Evolutionary conservation across 2,113 vertebrate species (phyloP).

Genomic region (Rattus norvegicus): DNA sequence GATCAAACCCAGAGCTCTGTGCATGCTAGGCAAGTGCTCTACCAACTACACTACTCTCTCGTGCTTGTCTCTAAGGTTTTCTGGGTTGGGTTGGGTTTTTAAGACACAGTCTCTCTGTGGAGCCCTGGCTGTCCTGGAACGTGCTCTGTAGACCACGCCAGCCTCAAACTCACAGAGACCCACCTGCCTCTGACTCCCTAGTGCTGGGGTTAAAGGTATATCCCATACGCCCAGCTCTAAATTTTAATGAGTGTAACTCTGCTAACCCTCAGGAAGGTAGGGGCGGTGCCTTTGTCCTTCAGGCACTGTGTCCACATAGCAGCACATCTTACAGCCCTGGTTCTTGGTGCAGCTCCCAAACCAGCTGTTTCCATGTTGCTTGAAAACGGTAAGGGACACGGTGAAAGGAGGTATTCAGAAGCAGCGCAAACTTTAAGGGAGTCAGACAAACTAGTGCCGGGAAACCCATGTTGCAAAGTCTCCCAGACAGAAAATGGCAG

Average conservation of each 20-base stretch:
- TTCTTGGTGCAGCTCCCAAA: background rate
- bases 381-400: background rate
- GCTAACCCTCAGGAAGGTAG: background rate
- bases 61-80: background rate
- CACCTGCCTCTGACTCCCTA: background rate
- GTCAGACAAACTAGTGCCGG: no score
- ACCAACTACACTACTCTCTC: background rate
- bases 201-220: background rate
- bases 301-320: background rate
- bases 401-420: background rate
- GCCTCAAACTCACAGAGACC: background rate
- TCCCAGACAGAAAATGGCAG: background rate
- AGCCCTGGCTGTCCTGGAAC: background rate
- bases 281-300: background rate
- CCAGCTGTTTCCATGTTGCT: background rate
- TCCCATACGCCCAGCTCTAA: background rate
- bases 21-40: background rate
- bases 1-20: background rate
- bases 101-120: background rate
- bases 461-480: background rate
- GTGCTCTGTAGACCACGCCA: background rate
- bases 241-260: background rate
- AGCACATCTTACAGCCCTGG: background rate
- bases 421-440: background rate
- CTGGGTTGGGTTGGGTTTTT: background rate